Percentiles rank a stretch among this genome's conserved stretches.
phyloP scores from a whole-genome alignment of 2,888 invertebrate genomes.

The Tenthredo notha region DNA sequence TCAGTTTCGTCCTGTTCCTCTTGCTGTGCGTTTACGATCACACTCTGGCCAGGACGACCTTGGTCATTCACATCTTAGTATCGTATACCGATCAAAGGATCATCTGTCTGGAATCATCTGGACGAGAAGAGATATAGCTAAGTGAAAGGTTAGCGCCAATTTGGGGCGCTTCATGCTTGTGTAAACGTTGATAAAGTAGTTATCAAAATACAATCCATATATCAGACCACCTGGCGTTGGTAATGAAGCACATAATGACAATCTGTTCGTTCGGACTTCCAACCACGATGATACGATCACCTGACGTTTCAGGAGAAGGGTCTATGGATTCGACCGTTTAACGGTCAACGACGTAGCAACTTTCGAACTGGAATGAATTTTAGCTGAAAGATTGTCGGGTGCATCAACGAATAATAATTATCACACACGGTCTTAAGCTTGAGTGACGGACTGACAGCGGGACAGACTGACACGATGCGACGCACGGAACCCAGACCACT shows the following conservation, averaged over 20 bases:
- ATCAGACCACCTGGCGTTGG: constrained; percentile 10
- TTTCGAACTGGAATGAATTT: constrained; percentile 15
- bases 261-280: background rate
- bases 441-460: constrained; percentile 48
- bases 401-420: constrained; percentile 42
- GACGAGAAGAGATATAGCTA: background rate
- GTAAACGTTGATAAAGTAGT: background rate
- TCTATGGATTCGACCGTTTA: background rate
- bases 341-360: constrained; percentile 15
- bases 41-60: background rate
- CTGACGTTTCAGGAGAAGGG: constrained; percentile 6
- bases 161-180: background rate
- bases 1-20: constrained; percentile 65
- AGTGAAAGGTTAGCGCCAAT: background rate
- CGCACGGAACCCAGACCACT: background rate
- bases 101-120: background rate
- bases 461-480: constrained; percentile 14
- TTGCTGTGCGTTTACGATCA: constrained; percentile 57
- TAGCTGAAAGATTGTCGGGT: constrained; percentile 32
- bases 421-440: constrained; percentile 10
- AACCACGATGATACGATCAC: constrained; percentile 1
- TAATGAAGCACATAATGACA: constrained; percentile 14
- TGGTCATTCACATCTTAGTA: background rate
- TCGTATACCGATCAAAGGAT: background rate
- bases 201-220: background rate